A percentile compares a stretch with the other conserved stretches of the same genome.
These are phyloP conservation scores for Trachelipus rathkii DNA, from an alignment of 1,140 invertebrate species.

Conservation along the genomic window DNA sequence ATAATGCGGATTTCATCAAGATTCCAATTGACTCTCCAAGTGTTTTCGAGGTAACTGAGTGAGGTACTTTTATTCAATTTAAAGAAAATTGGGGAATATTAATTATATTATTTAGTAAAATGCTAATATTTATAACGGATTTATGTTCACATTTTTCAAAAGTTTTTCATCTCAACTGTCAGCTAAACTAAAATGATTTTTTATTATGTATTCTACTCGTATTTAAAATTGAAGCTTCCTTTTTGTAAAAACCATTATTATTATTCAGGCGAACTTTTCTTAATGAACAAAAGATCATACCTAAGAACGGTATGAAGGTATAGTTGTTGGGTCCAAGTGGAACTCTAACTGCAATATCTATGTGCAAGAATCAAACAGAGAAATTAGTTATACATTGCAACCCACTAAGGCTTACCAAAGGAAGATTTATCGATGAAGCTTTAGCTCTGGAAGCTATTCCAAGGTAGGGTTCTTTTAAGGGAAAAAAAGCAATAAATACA, in stretches of 20 bases:
- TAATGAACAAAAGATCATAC: constrained; percentile 51
- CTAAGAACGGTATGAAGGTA: constrained; percentile 49
- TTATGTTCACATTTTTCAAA: no score
- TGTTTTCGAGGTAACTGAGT: constrained; percentile 51
- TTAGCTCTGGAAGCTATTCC: constrained; percentile 50
- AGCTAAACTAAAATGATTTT: no score
- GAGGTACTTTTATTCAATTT: constrained; percentile 20
- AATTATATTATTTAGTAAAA: no score
- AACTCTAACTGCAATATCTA: constrained; percentile 49
- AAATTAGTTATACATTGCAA: constrained; percentile 48
- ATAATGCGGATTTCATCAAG: constrained; percentile 57
- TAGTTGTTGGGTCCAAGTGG: constrained; percentile 48
- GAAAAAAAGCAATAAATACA: no score
- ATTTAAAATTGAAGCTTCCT: no score
- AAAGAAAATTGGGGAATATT: neutral
- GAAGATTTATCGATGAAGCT: constrained; percentile 48
- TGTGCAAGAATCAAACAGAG: constrained; percentile 40
- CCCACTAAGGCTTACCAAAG: constrained; percentile 50
- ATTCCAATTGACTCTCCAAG: constrained; percentile 58
- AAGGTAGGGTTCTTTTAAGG: constrained; percentile 38
- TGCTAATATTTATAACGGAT: no score
- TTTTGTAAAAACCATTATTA: no score
- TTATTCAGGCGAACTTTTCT: constrained; percentile 46
- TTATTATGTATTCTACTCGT: no score
- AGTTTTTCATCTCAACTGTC: no score